phyloP scores from a whole-genome alignment of 2,888 invertebrate genomes.

The Tachina lurida region DNA sequence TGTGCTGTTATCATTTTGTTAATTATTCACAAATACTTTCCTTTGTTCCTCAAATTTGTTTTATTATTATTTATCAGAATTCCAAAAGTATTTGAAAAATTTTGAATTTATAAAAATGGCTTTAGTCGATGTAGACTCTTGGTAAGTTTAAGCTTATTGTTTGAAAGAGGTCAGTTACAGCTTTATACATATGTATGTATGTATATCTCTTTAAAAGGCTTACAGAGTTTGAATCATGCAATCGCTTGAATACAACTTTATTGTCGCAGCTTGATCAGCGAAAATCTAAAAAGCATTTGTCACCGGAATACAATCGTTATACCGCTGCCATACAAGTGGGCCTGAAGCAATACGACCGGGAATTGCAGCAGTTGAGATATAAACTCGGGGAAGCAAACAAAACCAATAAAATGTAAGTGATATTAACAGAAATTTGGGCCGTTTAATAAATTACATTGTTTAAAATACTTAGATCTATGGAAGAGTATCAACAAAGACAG shows the following conservation, averaged over 20 bases:
- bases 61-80: not conserved
- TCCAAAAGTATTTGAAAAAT: not conserved
- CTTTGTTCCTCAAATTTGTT: not conserved
- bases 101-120: constrained; percentile 77
- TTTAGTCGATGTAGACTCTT: constrained; percentile 82
- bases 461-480: constrained; percentile 83
- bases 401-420: constrained; percentile 66
- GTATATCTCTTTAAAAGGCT: constrained; percentile 84
- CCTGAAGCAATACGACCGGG: constrained; percentile 86
- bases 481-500: constrained; percentile 86
- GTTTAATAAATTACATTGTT: not conserved
- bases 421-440: not conserved
- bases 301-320: constrained; percentile 85
- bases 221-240: constrained; percentile 87
- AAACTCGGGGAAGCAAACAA: constrained; percentile 84
- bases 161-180: not conserved
- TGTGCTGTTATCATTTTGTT: constrained; percentile 30
- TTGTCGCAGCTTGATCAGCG: constrained; percentile 85
- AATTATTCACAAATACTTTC: constrained; percentile 12
- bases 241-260: constrained; percentile 86
- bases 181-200: not conserved
- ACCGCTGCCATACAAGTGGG: constrained; percentile 85
- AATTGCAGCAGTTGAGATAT: constrained; percentile 85
- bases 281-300: constrained; percentile 84
- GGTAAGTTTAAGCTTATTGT: constrained; percentile 74